These are phyloP conservation scores for Prietella phreatophila DNA, from an alignment of 2,113 vertebrate species.

Conservation along the genomic window DNA sequence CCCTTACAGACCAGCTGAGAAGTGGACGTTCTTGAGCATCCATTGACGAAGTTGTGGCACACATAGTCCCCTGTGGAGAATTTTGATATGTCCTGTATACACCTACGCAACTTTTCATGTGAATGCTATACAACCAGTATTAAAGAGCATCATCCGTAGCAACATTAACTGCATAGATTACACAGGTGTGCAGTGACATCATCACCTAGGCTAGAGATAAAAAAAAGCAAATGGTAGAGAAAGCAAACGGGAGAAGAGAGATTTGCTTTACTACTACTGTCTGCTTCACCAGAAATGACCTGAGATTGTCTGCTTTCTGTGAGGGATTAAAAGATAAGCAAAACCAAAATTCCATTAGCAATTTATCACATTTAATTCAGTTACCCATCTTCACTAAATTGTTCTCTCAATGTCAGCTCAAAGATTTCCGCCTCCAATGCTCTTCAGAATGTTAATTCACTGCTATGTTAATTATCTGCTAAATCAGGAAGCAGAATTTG, in stretches of 20 bases:
- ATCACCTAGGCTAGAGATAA: not conserved
- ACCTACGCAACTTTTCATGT: not conserved
- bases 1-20: too few species aligned
- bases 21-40: too few species aligned
- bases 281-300: not conserved
- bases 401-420: slow-evolving; percentile 14
- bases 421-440: slow-evolving; percentile 32
- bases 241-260: not conserved
- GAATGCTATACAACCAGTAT: not conserved
- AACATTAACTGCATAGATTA: not conserved
- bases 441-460: slow-evolving; percentile 55
- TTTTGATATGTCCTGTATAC: too few species aligned
- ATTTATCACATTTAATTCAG: slow-evolving; percentile 37
- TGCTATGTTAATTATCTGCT: slow-evolving; percentile 52
- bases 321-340: slow-evolving; percentile 35
- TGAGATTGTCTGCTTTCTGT: slow-evolving; percentile 9
- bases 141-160: not conserved
- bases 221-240: not conserved
- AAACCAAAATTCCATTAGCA: slow-evolving; percentile 26
- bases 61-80: too few species aligned
- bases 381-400: slow-evolving; percentile 16
- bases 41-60: too few species aligned
- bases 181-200: not conserved
- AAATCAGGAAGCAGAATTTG: slow-evolving; percentile 56
- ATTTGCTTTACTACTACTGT: not conserved